These are phyloP conservation scores for Triplophysa bombifrons DNA, from an alignment of 2,797 vertebrate genomes.

Conservation along the genomic window DNA sequence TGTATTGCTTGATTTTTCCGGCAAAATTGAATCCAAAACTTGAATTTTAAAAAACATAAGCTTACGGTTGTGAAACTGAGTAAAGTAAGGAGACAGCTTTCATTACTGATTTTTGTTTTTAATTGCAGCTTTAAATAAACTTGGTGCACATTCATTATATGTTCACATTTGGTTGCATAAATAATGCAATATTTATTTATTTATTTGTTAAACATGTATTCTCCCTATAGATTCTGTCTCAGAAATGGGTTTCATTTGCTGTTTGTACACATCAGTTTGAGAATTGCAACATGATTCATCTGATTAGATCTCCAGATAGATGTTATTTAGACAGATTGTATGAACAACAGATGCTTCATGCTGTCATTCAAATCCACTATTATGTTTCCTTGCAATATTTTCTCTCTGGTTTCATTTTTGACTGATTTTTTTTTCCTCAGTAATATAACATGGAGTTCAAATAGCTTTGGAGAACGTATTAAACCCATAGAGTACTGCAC, in stretches of 20 bases:
- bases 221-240: not conserved
- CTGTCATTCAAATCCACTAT: slow-evolving; percentile 54
- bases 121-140: not conserved
- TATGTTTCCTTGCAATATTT: slow-evolving; percentile 58
- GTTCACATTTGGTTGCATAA: not conserved
- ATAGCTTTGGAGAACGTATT: slow-evolving; percentile 64
- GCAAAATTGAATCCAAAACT: too few species aligned
- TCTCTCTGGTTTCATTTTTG: slow-evolving; percentile 32
- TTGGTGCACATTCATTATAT: not conserved
- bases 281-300: slow-evolving; percentile 3
- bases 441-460: slow-evolving; percentile 69
- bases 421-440: slow-evolving; percentile 60
- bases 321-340: slow-evolving; percentile 29
- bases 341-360: slow-evolving; percentile 56
- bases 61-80: too few species aligned
- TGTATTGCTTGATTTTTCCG: too few species aligned
- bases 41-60: too few species aligned
- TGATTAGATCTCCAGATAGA: slow-evolving; percentile 9
- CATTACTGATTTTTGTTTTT: too few species aligned
- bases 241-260: not conserved
- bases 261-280: not conserved
- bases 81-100: too few species aligned
- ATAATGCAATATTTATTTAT: not conserved
- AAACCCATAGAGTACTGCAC: slow-evolving; percentile 49
- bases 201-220: not conserved